These are phyloP conservation scores for Cinara cedri DNA, from an alignment of 2,888 invertebrate genomes.

Conservation along the genomic window DNA sequence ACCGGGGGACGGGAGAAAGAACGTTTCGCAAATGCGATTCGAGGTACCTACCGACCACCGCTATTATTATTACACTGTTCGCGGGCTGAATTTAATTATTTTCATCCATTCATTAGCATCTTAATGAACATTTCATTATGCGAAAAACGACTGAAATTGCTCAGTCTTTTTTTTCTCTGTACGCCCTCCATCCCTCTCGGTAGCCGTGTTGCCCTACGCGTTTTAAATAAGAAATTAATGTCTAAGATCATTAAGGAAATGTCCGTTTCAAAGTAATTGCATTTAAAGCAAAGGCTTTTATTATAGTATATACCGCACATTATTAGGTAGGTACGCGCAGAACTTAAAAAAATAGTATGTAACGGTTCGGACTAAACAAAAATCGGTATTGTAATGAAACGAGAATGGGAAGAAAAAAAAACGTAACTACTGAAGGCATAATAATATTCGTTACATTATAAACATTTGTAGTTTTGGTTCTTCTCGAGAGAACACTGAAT, in stretches of 20 bases:
- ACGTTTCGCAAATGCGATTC: not conserved
- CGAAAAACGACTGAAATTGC: constrained; percentile 27
- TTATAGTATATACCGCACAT: not conserved
- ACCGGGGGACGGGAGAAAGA: not conserved
- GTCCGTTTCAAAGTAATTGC: constrained; percentile 40
- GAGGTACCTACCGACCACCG: constrained; percentile 1
- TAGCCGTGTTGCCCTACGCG: not conserved
- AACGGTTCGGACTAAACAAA: no score
- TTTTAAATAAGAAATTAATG: constrained; percentile 46
- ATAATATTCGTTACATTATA: not conserved
- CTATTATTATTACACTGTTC: not conserved
- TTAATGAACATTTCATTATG: constrained; percentile 49
- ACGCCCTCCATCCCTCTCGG: no score
- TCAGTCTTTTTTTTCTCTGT: not conserved
- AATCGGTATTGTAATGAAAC: constrained; percentile 38
- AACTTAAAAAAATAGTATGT: constrained; percentile 23
- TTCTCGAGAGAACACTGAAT: not conserved
- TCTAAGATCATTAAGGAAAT: constrained; percentile 22
- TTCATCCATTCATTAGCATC: constrained; percentile 46
- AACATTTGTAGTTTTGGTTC: constrained; percentile 6
- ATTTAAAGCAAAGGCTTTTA: constrained; percentile 29
- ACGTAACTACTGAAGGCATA: no score
- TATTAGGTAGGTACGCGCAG: constrained; percentile 6
- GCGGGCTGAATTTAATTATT: constrained; percentile 40
- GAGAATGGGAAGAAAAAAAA: not conserved